Base-by-base conservation (phyloP, 2,888 invertebrate genomes). In the Graphium colonna region DNA sequence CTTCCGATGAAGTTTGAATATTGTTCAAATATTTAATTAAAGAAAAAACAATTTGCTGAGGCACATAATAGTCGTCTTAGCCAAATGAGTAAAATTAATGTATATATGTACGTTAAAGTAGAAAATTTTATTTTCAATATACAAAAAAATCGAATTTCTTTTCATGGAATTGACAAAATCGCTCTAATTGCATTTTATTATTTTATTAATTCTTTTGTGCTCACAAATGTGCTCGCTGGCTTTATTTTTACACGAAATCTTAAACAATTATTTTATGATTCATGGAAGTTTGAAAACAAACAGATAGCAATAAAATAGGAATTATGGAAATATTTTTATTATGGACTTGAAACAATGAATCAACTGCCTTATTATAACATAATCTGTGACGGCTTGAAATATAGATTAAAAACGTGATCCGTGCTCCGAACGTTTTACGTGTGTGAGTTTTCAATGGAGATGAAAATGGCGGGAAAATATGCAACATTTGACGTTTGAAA, bases 341-440 rank as follows among this genome's bases (percentile, higher is more conserved):
- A 16, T n/a, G 5, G 21, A 52, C 52, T 12, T 7, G 9, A 15
- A 52, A 47, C 52, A 52, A 52, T 52, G 52, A 52, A 52, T 31
- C 16, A 42, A 52, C 52, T 52, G 52, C 52, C 52, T 52, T 52
- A 52, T 41, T 41, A n/a, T 10, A 9, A 41, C 13, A 26, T 52
- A 46, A 21, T 36, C 21, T 36, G 28, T 17, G 16, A n/a, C 21
- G 38, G 43, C 52, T 52, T 47, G 18, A 43, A 39, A 38, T 51
- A 16, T 44, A 45, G 44, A 28, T 51, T 43, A 45, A 45, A 15
- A 21, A 21, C 7, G 31, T 1, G 13, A 31, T 10, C 36, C 15
- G 17, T 50, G 17, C 12, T 42, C 43, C 1, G 21, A 42, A 5
- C 26, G 21, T 43, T 44, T 51, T 8, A 38, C 12, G 15, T 15